These are phyloP conservation scores for Agrochola lota DNA, from an alignment of 2,888 invertebrate genomes.

Conservation along the genomic window DNA sequence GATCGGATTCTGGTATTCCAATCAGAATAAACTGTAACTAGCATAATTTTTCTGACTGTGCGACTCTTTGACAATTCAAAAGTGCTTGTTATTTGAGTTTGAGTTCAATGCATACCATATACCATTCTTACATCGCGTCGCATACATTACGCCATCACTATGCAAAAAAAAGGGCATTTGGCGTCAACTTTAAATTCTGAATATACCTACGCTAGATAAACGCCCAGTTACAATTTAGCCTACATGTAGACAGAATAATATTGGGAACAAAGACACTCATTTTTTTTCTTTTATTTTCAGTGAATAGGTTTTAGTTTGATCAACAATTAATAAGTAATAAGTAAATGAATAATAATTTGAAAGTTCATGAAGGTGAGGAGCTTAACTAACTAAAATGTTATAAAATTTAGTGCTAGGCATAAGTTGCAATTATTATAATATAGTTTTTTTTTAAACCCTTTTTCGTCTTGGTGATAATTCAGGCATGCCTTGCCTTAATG, in stretches of 20 bases:
- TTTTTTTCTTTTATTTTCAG: slow-evolving; percentile 75
- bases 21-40: neutral
- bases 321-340: slow-evolving; percentile 49
- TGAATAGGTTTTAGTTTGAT: slow-evolving; percentile 68
- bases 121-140: neutral
- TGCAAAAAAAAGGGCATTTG: no score
- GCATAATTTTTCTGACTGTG: neutral
- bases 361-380: slow-evolving; percentile 66
- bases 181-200: neutral
- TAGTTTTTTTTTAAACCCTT: neutral
- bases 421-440: slow-evolving; percentile 1
- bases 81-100: neutral
- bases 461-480: slow-evolving; percentile 15
- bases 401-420: slow-evolving; percentile 45
- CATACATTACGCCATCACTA: no score
- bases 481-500: slow-evolving; percentile 57
- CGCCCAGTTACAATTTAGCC: neutral
- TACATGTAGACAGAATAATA: slow-evolving; percentile 1
- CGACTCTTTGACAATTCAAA: neutral
- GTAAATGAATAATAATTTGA: slow-evolving; percentile 39
- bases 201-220: neutral
- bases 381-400: slow-evolving; percentile 33
- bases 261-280: slow-evolving; percentile 13
- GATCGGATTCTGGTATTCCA: neutral
- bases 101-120: neutral